These are phyloP conservation scores for Vultur gryphus DNA, from an alignment of 2,797 vertebrate species.

Conservation along the genomic window DNA sequence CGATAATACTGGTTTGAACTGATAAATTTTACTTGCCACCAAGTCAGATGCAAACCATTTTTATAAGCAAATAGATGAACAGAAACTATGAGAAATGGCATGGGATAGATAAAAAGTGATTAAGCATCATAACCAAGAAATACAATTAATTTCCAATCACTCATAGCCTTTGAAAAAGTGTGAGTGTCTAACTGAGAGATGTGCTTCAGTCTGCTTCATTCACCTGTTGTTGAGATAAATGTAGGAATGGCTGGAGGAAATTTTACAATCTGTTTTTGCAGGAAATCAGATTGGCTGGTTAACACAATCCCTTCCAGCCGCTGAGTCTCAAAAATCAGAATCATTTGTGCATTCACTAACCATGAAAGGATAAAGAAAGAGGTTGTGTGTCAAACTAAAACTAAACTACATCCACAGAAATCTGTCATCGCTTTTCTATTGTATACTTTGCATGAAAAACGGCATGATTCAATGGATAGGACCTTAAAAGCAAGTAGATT, in stretches of 20 bases:
- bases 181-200: neutral
- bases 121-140: neutral
- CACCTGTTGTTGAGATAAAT: neutral
- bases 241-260: neutral
- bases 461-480: neutral
- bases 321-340: neutral
- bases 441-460: neutral
- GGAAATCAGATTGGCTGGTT: neutral
- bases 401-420: neutral
- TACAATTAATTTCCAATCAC: neutral
- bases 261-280: neutral
- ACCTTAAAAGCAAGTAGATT: neutral
- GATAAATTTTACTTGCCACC: neutral
- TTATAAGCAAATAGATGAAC: neutral
- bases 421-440: neutral
- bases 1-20: neutral
- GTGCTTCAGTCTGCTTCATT: neutral
- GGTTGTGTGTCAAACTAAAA: neutral
- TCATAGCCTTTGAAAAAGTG: neutral
- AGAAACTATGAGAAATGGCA: neutral
- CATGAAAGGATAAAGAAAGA: neutral
- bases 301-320: neutral
- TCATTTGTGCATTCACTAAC: neutral
- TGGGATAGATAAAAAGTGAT: neutral
- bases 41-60: neutral